A percentile compares a stretch with the other conserved stretches of the same genome.
These are phyloP conservation scores for Pollimyrus isidori DNA, from an alignment of 2,113 vertebrate species.

Conservation along the genomic window DNA sequence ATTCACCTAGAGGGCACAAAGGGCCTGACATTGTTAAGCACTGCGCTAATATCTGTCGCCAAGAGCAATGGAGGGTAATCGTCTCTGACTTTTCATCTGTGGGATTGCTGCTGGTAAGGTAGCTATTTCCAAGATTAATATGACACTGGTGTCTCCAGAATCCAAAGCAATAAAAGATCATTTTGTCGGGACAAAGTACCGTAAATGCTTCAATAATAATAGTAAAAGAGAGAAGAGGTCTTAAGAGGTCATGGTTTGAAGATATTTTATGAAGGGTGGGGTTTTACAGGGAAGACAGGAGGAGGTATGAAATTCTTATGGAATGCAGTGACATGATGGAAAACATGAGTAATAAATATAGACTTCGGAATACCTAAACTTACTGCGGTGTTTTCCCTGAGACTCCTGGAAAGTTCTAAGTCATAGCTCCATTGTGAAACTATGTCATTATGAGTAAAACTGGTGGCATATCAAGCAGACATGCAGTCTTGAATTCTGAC, in stretches of 20 bases:
- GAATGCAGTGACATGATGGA: background rate
- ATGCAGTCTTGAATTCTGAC: background rate
- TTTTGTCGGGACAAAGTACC: background rate
- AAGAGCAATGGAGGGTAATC: slow-evolving; percentile 6
- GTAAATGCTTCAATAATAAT: background rate
- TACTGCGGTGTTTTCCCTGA: background rate
- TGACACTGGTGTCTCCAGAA: background rate
- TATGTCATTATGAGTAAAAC: background rate
- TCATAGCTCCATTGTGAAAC: background rate
- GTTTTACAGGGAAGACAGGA: background rate
- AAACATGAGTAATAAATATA: background rate
- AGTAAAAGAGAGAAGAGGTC: background rate
- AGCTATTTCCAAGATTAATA: background rate
- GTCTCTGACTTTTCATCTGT: background rate
- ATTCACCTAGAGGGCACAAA: slow-evolving; percentile 13
- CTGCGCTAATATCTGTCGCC: slow-evolving; percentile 34
- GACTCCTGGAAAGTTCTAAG: background rate
- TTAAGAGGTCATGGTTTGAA: background rate
- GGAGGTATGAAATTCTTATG: background rate
- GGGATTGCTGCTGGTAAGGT: background rate
- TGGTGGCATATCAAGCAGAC: background rate
- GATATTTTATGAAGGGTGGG: background rate
- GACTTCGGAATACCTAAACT: background rate
- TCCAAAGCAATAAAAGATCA: background rate
- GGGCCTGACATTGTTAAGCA: slow-evolving; percentile 24